Percentiles rank a stretch among this genome's conserved stretches.
Conservation (phyloP, 2,797 vertebrate genomes). For the Varecia variegata region DNA sequence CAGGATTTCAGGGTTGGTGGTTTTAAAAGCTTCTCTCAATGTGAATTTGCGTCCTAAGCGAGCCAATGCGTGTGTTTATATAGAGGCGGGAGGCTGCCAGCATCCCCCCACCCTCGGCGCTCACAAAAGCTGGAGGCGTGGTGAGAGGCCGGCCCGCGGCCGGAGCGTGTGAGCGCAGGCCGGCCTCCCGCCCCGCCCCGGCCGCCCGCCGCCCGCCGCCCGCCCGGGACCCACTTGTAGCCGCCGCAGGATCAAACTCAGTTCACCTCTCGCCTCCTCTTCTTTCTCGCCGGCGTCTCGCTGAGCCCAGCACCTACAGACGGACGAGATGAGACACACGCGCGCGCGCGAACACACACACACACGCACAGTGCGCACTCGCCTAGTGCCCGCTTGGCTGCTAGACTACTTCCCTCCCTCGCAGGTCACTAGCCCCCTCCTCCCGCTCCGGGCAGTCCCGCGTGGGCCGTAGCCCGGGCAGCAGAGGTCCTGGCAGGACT, state of each 20-base stretch:
- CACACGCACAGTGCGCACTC: constrained; percentile 26
- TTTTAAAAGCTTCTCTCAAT: constrained; percentile 85
- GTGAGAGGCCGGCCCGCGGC: constrained; percentile 88
- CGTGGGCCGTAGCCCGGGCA: background rate
- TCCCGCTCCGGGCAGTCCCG: background rate
- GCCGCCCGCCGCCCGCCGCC: constrained; percentile 63
- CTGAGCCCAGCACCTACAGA: constrained; percentile 72
- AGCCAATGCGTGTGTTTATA: constrained; percentile 95
- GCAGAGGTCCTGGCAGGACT: background rate
- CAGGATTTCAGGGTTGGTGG: constrained; percentile 77
- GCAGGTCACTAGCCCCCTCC: background rate
- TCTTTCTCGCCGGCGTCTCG: constrained; percentile 60
- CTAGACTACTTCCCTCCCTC: constrained; percentile 48
- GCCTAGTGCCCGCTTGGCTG: constrained; percentile 43
- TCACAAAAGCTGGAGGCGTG: constrained; percentile 83
- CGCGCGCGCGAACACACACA: background rate
- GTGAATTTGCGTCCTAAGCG: constrained; percentile 85
- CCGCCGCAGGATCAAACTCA: constrained; percentile 76
- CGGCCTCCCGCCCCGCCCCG: constrained; percentile 74
- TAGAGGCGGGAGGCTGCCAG: constrained; percentile 95
- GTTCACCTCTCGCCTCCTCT: constrained; percentile 71
- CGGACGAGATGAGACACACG: constrained; percentile 61
- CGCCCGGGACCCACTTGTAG: constrained; percentile 74
- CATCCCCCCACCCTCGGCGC: constrained; percentile 77
- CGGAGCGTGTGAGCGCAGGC: constrained; percentile 91